Percentiles rank a stretch among this genome's conserved stretches.
Conservation (phyloP, 2,888 invertebrate genomes). For the Tromatobia lineatoria region DNA sequence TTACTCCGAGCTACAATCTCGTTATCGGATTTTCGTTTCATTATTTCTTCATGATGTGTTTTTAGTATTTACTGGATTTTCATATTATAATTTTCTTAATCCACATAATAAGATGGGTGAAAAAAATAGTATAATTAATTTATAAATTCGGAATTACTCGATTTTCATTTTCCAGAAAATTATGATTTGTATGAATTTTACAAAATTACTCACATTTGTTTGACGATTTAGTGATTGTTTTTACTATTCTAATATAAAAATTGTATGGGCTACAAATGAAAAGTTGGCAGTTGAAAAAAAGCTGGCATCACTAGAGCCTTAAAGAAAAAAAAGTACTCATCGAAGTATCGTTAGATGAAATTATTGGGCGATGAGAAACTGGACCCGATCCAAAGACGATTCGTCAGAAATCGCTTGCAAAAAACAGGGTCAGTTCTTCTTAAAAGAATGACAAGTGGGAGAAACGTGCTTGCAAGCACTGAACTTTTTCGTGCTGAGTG, state of each 20-base stretch:
- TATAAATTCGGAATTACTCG: not conserved
- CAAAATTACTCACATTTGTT: not conserved
- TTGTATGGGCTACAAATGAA: not conserved
- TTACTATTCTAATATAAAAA: not conserved
- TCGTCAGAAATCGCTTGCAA: slow-evolving; percentile 26
- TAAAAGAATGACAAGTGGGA: slow-evolving; percentile 3
- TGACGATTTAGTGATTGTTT: not conserved
- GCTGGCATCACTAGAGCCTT: not conserved
- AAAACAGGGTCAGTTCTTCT: not conserved
- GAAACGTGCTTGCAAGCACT: slow-evolving; percentile 1
- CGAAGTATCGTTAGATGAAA: slow-evolving; percentile 37
- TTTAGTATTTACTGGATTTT: not conserved
- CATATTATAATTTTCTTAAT: not conserved
- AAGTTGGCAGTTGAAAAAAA: not conserved
- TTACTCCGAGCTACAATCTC: slow-evolving; percentile 2
- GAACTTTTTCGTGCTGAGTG: slow-evolving; percentile 11
- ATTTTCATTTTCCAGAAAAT: not conserved
- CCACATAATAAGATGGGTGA: too few relatives aligned
- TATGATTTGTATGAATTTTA: not conserved
- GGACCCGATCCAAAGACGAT: slow-evolving; percentile 35
- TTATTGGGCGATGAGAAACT: slow-evolving; percentile 35
- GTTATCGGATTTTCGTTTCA: slow-evolving; percentile 32
- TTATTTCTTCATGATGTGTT: slow-evolving; percentile 1
- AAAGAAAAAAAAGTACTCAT: slow-evolving; percentile 14
- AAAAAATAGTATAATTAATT: not conserved